Percentiles rank a stretch among this genome's conserved stretches.
Evolutionary conservation across 2,888 invertebrate genomes (phyloP).

Genomic region (Rhagophthalmus giganteus): DNA sequence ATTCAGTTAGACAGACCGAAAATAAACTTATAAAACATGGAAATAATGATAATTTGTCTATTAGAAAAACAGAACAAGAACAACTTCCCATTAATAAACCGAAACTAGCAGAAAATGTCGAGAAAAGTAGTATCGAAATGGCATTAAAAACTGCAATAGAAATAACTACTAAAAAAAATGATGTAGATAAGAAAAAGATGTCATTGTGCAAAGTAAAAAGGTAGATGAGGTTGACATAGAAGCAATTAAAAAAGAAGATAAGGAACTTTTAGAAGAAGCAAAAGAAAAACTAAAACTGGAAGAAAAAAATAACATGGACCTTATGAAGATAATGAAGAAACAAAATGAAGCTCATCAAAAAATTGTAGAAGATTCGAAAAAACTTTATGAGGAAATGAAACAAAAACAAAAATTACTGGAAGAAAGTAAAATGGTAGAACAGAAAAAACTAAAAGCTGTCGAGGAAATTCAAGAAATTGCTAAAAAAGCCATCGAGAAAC

Average conservation of each 20-base stretch:
- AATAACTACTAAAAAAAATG: not conserved
- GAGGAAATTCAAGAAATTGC: constrained; percentile 51
- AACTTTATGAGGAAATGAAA: constrained; percentile 64
- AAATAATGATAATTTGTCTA: too few species aligned
- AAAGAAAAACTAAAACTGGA: constrained; percentile 47
- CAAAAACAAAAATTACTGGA: constrained; percentile 52
- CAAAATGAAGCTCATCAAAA: constrained; percentile 70
- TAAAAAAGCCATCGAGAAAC: constrained; percentile 49
- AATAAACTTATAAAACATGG: not conserved
- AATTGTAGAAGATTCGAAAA: constrained; percentile 68
- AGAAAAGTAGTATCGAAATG: not conserved
- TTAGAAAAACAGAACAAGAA: too few species aligned
- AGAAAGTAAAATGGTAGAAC: constrained; percentile 27
- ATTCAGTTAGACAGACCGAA: not conserved
- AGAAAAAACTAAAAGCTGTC: constrained; percentile 47
- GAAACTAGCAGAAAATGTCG: not conserved
- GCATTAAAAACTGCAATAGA: not conserved
- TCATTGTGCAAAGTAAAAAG: constrained; percentile 49
- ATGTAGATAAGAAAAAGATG: constrained; percentile 3
- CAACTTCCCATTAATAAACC: too few species aligned
- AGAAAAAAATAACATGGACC: constrained; percentile 51
- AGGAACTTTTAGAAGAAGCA: constrained; percentile 52
- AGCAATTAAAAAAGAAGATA: constrained; percentile 55
- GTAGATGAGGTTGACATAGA: constrained; percentile 57
- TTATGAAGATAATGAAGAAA: constrained; percentile 68